Evolutionary conservation across 2,888 invertebrate genomes (phyloP).

Genomic region (Aspidiotus rigidus): DNA sequence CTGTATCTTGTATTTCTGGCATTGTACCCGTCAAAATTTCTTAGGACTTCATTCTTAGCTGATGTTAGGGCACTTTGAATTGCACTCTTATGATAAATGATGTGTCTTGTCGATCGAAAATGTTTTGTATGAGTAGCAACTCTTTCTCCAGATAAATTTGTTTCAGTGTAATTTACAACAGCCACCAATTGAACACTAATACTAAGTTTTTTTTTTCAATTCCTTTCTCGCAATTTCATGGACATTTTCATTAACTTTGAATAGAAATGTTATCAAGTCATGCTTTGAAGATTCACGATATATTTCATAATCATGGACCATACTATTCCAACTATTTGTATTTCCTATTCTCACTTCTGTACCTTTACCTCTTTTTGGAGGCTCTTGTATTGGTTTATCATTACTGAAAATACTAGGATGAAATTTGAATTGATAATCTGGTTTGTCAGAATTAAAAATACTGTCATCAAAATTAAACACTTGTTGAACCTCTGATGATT

Average conservation of each 20-base stretch:
- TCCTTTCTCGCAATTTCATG: not conserved
- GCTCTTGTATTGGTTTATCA: no score
- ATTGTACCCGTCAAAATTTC: conserved; percentile 11
- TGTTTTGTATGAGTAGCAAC: not conserved
- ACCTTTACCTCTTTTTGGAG: no score
- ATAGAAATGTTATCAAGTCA: not conserved
- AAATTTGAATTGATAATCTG: conserved; percentile 3
- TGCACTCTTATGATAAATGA: conserved; percentile 3
- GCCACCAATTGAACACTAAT: conserved; percentile 6
- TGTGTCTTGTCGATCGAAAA: conserved; percentile 1
- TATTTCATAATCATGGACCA: no score
- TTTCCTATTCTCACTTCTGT: no score
- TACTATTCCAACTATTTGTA: no score
- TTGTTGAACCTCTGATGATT: not conserved
- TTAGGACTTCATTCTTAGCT: conserved; percentile 3
- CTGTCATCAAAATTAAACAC: conserved; percentile 7
- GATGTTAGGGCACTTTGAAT: conserved; percentile 2
- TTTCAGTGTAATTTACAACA: not conserved
- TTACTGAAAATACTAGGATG: conserved; percentile 12
- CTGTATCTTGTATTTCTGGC: conserved; percentile 10
- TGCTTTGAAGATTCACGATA: not conserved
- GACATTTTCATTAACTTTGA: not conserved
- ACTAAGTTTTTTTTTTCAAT: conserved; percentile 8
- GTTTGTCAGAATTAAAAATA: not conserved
- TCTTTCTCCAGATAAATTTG: conserved; percentile 1